Evolutionary conservation across 2,113 vertebrate species (phyloP), one percentile per base, ranked within the genome.

Genomic region (Sapayoa aenigma): DNA sequence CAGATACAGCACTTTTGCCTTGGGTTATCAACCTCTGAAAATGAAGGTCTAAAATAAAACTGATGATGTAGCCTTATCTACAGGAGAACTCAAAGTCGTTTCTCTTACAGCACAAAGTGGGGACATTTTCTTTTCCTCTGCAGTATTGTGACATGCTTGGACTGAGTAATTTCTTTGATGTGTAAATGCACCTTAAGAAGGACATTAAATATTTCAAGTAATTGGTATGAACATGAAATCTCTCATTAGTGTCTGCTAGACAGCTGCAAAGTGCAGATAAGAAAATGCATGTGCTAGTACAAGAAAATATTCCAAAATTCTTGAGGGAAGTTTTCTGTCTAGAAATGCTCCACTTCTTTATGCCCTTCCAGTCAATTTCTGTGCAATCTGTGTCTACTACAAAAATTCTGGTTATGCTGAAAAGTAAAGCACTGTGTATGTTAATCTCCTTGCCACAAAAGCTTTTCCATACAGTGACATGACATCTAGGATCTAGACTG

Each of bases 101-200:
- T 92, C 39, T 94, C n/a, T 93, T 93, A 82, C 62, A 87, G 47
- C 59, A 79, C 82, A 76, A 95, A 95, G 72, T 72, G 19, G 41
- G 66, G 72, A 46, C 79, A 20, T 52, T 49, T 94, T 91, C 65
- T 80, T 78, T 67, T 33, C 28, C 68, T 87, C 58, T 93, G 66
- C 72, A 92, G 52, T 60, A 55, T 65, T 85, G 75, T 84, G 53
- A 69, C 84, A 95, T 96, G 72, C 78, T 95, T 74, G 55, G 41
- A 91, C 87, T 97, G 95, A 98, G 90, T 97, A 80, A 98, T 94
- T 94, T 95, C 98, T 98, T 98, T 98, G 97, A 98, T 97, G 97
- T 98, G 97, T 94, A 98, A 98, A 98, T 98, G 96, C 95, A 93
- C 94, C 95, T 97, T 98, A 94, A 97, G 97, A 95, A 91, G 95